A percentile compares a stretch with the other conserved stretches of the same genome.
Evolutionary conservation across 53 echinoderm and acorn worm genomes (phyloP).

Genomic region (Paracentrotus lividus): DNA sequence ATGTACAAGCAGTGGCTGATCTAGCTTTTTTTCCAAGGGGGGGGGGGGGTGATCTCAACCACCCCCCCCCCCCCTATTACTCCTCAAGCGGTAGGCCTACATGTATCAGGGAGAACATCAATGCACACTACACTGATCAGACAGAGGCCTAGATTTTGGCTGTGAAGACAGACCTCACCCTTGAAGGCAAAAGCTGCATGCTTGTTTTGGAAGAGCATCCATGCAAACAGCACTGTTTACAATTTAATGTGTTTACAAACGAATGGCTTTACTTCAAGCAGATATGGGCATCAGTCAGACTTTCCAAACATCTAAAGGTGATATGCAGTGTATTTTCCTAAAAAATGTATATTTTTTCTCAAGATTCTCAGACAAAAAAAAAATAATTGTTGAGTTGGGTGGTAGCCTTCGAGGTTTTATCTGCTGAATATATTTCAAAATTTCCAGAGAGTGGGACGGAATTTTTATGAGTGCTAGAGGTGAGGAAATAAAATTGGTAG

Average conservation of each 20-base stretch:
- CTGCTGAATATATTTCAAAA: too few relatives aligned
- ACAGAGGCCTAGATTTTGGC: not conserved
- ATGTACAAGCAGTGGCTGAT: too few relatives aligned
- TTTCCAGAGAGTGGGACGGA: too few relatives aligned
- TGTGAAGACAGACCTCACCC: not conserved
- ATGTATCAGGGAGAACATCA: not conserved
- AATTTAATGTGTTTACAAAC: conserved; percentile 41
- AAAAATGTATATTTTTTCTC: not conserved
- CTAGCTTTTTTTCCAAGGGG: too few relatives aligned
- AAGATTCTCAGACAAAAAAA: too few relatives aligned
- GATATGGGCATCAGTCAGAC: not conserved
- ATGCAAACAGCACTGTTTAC: conserved; percentile 13
- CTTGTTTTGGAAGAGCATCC: conserved; percentile 18
- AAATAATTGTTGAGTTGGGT: too few relatives aligned
- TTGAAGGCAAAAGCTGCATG: conserved; percentile 17
- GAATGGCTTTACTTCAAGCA: not conserved
- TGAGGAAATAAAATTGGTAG: too few relatives aligned
- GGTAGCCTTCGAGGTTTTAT: too few relatives aligned
- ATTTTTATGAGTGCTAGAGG: too few relatives aligned
- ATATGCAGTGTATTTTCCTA: not conserved
- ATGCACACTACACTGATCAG: not conserved
- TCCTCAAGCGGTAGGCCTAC: too few relatives aligned
- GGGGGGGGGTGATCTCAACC: too few relatives aligned
- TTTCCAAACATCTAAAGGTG: not conserved
- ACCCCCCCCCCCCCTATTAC: too few relatives aligned